phyloP scores from a whole-genome alignment of 2,888 invertebrate species.

The Trissonchulus sp. region DNA sequence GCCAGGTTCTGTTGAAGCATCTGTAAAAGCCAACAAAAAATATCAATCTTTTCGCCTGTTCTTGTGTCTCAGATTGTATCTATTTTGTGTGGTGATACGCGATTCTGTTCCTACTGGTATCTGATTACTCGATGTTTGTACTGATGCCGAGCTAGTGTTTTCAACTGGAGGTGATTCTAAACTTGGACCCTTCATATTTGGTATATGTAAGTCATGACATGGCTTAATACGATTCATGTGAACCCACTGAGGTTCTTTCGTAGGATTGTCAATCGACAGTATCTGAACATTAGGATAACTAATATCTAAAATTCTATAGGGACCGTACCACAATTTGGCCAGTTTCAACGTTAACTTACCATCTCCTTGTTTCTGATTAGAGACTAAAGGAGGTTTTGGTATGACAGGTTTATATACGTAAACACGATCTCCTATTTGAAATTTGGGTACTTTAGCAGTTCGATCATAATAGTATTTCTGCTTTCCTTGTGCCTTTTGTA shows the following conservation, averaged over 20 bases:
- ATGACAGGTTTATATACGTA: not conserved
- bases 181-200: not conserved
- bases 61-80: too few species aligned
- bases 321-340: not conserved
- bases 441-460: not conserved
- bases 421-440: conserved; percentile 4
- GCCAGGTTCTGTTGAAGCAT: too few species aligned
- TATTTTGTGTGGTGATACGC: too few species aligned
- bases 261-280: not conserved
- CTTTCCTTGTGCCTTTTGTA: not conserved
- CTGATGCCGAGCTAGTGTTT: too few species aligned
- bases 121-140: too few species aligned
- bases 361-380: too few species aligned
- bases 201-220: not conserved
- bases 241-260: not conserved
- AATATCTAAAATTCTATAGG: not conserved
- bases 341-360: not conserved
- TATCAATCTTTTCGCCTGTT: too few species aligned
- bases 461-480: conserved; percentile 11
- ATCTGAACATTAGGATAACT: not conserved
- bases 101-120: too few species aligned
- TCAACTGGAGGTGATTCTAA: too few species aligned
- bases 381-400: not conserved
- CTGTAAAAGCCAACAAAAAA: too few species aligned
- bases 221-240: not conserved